Evolutionary conservation across 2,888 invertebrate genomes (phyloP).

Genomic region (Cacoxenus indagator): DNA sequence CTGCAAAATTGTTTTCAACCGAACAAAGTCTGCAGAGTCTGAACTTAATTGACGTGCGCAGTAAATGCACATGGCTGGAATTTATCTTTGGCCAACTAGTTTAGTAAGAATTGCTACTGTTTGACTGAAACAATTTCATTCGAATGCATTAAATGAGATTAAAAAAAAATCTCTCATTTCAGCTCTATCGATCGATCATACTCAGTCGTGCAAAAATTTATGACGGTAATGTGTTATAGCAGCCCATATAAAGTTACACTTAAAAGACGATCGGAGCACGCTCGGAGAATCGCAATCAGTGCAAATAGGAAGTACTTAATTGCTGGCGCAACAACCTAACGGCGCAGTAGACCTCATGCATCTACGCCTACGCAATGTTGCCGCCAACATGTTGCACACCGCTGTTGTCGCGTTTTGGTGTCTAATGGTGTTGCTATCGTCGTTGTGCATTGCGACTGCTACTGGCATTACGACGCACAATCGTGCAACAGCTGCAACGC

Average conservation of each 20-base stretch:
- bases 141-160: background rate
- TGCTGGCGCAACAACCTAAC: slow-evolving; percentile 11
- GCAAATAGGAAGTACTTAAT: background rate
- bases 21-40: background rate
- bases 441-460: slow-evolving; percentile 32
- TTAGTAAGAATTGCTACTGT: background rate
- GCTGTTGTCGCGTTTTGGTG: slow-evolving; percentile 24
- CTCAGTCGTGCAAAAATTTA: background rate
- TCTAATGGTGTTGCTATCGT: slow-evolving; percentile 1
- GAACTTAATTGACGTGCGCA: slow-evolving; percentile 10
- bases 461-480: slow-evolving; percentile 34
- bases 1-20: slow-evolving; percentile 12
- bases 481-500: slow-evolving; percentile 28
- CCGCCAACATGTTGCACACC: slow-evolving; percentile 54
- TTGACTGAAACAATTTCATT: background rate
- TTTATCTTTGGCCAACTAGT: background rate
- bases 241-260: background rate
- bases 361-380: slow-evolving; percentile 48
- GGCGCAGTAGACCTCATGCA: slow-evolving; percentile 22
- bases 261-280: background rate
- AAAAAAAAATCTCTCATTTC: background rate
- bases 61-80: background rate
- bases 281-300: background rate
- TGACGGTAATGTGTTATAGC: background rate
- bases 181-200: background rate